Conservation (phyloP, 2,888 invertebrate genomes). For the Branchellion lobata region DNA sequence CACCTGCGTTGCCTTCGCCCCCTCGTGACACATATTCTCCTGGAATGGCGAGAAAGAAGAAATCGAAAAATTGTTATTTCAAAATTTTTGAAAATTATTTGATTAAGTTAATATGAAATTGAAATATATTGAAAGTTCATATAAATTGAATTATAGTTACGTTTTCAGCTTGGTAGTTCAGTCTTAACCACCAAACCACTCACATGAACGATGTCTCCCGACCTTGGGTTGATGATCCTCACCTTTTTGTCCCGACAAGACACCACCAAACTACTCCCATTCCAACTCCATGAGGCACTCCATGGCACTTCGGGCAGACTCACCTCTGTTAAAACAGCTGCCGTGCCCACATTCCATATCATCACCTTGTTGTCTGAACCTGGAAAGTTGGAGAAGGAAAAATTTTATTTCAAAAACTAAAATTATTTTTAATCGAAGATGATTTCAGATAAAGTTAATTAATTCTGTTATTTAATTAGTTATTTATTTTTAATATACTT, state of each 20-base stretch:
- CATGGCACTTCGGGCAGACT: constrained; percentile 85
- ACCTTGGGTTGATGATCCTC: constrained; percentile 82
- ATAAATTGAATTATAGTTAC: too few species aligned
- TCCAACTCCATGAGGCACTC: constrained; percentile 84
- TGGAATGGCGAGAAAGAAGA: too few species aligned
- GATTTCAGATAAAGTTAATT: not conserved
- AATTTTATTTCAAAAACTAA: too few species aligned
- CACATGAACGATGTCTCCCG: constrained; percentile 72
- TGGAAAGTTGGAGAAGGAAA: constrained; percentile 58
- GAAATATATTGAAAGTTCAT: too few species aligned
- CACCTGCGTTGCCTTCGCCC: constrained; percentile 71
- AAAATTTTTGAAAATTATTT: too few species aligned
- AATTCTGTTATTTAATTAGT: not conserved
- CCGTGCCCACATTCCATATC: constrained; percentile 88
- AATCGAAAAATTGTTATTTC: too few species aligned
- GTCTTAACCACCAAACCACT: not conserved
- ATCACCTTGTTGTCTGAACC: constrained; percentile 71
- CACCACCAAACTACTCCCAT: constrained; percentile 84
- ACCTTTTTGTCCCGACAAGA: constrained; percentile 91
- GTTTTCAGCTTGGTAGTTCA: too few species aligned
- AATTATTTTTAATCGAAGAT: not conserved
- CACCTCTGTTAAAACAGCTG: constrained; percentile 80
- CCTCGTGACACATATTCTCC: constrained; percentile 82
- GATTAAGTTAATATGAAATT: too few species aligned
- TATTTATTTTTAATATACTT: too few species aligned